A percentile compares a stretch with the other conserved stretches of the same genome.
phyloP scores from a whole-genome alignment of 2,797 vertebrate species.

The Sorex maritimensis region DNA sequence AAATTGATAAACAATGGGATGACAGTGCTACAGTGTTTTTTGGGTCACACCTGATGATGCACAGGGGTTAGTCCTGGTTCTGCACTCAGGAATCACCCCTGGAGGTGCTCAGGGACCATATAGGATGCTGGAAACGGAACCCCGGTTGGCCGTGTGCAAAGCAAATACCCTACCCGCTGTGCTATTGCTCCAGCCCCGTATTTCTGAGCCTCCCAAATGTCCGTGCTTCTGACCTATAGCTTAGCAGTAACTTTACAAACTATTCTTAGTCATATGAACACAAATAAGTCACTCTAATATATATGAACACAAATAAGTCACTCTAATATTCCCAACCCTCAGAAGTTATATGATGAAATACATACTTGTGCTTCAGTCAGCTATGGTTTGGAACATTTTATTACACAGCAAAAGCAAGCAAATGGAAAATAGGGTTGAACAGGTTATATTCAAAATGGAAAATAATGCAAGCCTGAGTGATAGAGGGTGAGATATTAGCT shows the following conservation, averaged over 20 bases:
- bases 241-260: neutral
- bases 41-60: too few relatives aligned
- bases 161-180: too few relatives aligned
- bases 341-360: neutral
- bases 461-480: neutral
- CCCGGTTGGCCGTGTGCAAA: too few relatives aligned
- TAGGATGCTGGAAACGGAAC: too few relatives aligned
- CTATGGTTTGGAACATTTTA: neutral
- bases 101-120: too few relatives aligned
- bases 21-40: too few relatives aligned
- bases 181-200: too few relatives aligned
- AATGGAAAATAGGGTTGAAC: neutral
- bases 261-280: neutral
- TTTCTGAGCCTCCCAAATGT: neutral
- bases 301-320: conserved; percentile 4
- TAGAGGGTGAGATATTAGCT: too few relatives aligned
- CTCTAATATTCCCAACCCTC: neutral
- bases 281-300: conserved; percentile 1
- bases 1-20: too few relatives aligned
- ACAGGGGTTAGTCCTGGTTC: too few relatives aligned
- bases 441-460: neutral
- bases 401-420: neutral
- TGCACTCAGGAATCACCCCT: too few relatives aligned
- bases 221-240: neutral
- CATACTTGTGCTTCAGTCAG: neutral